phyloP scores from a whole-genome alignment of 53 echinoderm and acorn worm genomes.

The Glandiceps talaboti region DNA sequence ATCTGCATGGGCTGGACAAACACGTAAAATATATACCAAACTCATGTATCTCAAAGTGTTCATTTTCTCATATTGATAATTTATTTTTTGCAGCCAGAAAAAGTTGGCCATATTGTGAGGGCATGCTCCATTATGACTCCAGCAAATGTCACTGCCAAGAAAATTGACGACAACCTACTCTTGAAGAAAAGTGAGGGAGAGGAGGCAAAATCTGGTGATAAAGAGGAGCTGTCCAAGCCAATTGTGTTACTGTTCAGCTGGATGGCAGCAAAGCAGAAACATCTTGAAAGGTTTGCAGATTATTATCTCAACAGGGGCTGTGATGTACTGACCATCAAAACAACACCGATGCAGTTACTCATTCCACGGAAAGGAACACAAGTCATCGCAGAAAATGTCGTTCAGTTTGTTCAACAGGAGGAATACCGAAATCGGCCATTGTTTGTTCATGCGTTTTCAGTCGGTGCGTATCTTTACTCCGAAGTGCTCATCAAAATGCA shows the following conservation, averaged over 20 bases:
- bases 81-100: not conserved
- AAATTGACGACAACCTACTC: conserved; percentile 38
- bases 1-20: too few relatives aligned
- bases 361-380: conserved; percentile 46
- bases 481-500: conserved; percentile 67
- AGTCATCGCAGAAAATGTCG: conserved; percentile 71
- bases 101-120: not conserved
- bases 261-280: conserved; percentile 76
- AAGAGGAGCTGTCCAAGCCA: conserved; percentile 32
- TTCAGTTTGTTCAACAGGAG: conserved; percentile 52
- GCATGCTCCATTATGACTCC: not conserved
- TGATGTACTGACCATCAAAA: conserved; percentile 56
- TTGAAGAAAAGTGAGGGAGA: conserved; percentile 21
- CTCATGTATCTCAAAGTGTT: not conserved
- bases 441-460: conserved; percentile 78
- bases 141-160: conserved; percentile 19
- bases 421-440: conserved; percentile 45
- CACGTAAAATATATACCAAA: too few relatives aligned
- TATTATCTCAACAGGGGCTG: conserved; percentile 65
- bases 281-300: conserved; percentile 50
- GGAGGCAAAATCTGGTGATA: not conserved
- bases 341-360: conserved; percentile 61
- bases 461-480: conserved; percentile 77
- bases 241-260: conserved; percentile 78
- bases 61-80: not conserved